These are phyloP conservation scores for Temnothorax unifasciatus DNA, from an alignment of 2,888 invertebrate genomes.

Conservation along the genomic window DNA sequence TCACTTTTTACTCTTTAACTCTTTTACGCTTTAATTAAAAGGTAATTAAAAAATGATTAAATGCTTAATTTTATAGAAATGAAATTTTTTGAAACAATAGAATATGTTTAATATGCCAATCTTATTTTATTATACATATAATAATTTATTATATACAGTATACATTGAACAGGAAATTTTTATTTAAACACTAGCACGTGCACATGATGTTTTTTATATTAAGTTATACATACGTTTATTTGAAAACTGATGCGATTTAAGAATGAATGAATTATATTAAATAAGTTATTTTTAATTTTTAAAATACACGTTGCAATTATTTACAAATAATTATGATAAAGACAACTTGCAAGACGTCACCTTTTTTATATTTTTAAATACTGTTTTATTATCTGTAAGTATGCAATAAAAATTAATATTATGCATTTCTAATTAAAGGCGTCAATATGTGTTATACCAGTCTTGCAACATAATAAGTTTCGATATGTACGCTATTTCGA, in stretches of 20 bases:
- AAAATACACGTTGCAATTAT: background rate
- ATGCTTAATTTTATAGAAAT: background rate
- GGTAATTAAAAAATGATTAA: background rate
- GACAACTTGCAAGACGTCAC: background rate
- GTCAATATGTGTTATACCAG: background rate
- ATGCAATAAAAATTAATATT: background rate
- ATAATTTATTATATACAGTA: background rate
- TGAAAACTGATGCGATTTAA: background rate
- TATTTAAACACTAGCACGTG: background rate
- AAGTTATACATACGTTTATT: background rate
- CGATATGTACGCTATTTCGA: background rate
- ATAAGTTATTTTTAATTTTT: conserved; percentile 1
- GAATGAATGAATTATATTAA: background rate
- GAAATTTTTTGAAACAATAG: background rate
- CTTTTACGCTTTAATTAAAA: background rate
- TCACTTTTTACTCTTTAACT: background rate
- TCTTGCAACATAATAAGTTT: background rate
- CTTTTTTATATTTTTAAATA: background rate
- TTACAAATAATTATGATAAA: background rate
- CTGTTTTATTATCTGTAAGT: background rate
- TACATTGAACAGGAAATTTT: background rate
- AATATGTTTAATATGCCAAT: background rate
- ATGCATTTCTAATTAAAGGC: background rate
- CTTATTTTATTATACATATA: background rate
- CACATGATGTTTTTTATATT: background rate